A percentile compares a stretch with the other conserved stretches of the same genome.
phyloP scores from a whole-genome alignment of 2,888 invertebrate genomes.

The Pristionchus arcanus region DNA sequence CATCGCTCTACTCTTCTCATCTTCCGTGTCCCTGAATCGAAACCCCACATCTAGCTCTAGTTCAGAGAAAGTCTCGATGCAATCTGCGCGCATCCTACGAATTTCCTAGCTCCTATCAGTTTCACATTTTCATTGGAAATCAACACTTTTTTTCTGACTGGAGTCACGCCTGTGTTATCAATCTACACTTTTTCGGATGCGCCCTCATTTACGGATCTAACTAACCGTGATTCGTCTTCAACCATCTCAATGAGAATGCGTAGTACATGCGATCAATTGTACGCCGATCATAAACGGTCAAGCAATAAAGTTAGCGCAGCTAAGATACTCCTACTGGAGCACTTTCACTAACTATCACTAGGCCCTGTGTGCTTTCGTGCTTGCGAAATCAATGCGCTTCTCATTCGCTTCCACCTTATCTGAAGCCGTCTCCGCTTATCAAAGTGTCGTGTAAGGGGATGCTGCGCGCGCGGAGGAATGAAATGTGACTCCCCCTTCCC shows the following conservation, averaged over 20 bases:
- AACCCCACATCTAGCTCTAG: neutral
- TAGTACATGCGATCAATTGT: too few relatives aligned
- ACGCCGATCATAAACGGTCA: too few relatives aligned
- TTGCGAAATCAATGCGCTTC: constrained; percentile 19
- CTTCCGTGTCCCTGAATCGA: constrained; percentile 2
- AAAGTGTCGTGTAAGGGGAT: constrained; percentile 1
- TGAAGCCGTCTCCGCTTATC: constrained; percentile 3
- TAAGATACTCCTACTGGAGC: too few relatives aligned
- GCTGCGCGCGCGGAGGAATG: neutral
- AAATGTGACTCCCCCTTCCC: constrained; percentile 25
- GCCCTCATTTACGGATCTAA: too few relatives aligned
- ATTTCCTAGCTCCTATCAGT: neutral
- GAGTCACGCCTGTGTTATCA: too few relatives aligned
- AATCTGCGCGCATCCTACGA: neutral
- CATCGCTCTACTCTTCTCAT: neutral
- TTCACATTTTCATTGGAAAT: neutral
- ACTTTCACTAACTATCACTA: neutral
- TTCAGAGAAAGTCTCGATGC: neutral
- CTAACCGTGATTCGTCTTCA: too few relatives aligned
- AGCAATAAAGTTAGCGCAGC: too few relatives aligned
- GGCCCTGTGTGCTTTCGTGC: neutral
- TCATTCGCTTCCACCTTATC: constrained; percentile 1
- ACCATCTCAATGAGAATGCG: too few relatives aligned
- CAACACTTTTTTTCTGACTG: too few relatives aligned
- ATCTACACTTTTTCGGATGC: too few relatives aligned